These are phyloP conservation scores for Acanthacorydalis orientalis DNA, from an alignment of 2,888 invertebrate genomes.

Conservation along the genomic window DNA sequence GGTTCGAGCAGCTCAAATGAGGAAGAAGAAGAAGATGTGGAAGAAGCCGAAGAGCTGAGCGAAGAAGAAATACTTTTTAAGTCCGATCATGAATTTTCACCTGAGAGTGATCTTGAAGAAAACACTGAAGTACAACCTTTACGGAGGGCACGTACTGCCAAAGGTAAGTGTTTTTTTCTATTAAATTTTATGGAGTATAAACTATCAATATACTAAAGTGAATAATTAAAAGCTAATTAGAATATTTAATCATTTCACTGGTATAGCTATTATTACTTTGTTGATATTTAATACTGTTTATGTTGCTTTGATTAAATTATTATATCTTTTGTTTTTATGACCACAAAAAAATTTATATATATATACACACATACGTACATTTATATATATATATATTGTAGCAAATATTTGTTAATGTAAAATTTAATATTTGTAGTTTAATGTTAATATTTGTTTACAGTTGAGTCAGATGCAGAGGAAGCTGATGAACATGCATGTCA, in stretches of 20 bases:
- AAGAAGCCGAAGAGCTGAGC: slow-evolving; percentile 25
- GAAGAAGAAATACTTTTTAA: slow-evolving; percentile 38
- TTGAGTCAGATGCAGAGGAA: slow-evolving; percentile 14
- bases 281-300: not conserved
- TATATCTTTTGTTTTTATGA: too few relatives aligned
- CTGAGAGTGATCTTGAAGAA: slow-evolving; percentile 69
- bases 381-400: too few relatives aligned
- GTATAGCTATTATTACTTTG: too few relatives aligned
- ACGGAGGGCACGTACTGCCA: slow-evolving; percentile 70
- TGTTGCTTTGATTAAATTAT: too few relatives aligned
- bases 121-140: slow-evolving; percentile 56
- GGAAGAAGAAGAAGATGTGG: slow-evolving; percentile 24
- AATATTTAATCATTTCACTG: not conserved
- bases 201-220: not conserved
- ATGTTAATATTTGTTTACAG: slow-evolving; percentile 1
- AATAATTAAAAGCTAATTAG: not conserved
- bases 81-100: slow-evolving; percentile 87
- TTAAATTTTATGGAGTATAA: slow-evolving; percentile 3
- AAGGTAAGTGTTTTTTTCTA: slow-evolving; percentile 30
- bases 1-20: slow-evolving; percentile 28
- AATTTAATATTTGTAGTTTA: not conserved
- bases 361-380: too few relatives aligned
- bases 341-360: too few relatives aligned
- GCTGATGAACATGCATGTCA: slow-evolving; percentile 65
- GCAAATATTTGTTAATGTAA: too few relatives aligned